Percentiles rank a stretch among this genome's conserved stretches.
phyloP scores from a whole-genome alignment of 23 tunicate species.

The Aplidium turbinatum region DNA sequence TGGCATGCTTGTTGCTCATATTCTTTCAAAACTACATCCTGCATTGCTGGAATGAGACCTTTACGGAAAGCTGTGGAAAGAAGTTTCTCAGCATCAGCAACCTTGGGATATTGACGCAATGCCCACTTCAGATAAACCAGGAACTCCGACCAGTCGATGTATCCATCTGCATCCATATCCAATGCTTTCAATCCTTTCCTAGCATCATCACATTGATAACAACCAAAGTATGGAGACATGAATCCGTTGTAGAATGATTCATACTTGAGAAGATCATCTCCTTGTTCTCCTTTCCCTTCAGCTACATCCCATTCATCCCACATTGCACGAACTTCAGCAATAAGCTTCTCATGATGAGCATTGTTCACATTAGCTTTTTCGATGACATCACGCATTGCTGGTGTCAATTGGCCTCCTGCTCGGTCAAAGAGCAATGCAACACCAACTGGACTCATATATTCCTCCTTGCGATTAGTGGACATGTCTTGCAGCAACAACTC shows the following conservation, averaged over 20 bases:
- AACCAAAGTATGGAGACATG: conserved; percentile 43
- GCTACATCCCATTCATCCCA: conserved; percentile 41
- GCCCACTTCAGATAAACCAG: conserved; percentile 35
- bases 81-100: conserved; percentile 15
- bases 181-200: conserved; percentile 31
- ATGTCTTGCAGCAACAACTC: conserved; percentile 21
- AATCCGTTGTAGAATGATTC: conserved; percentile 45
- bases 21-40: conserved; percentile 22
- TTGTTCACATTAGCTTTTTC: conserved; percentile 11
- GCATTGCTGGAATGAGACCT: conserved; percentile 38
- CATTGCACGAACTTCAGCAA: conserved; percentile 18
- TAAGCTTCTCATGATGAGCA: neutral
- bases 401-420: conserved; percentile 28
- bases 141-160: conserved; percentile 32
- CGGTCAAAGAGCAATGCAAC: conserved; percentile 30
- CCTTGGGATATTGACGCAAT: conserved; percentile 19
- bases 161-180: conserved; percentile 30
- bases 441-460: conserved; percentile 34
- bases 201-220: conserved; percentile 34
- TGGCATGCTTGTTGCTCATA: neutral
- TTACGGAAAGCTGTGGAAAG: conserved; percentile 23
- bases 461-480: conserved; percentile 19
- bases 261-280: conserved; percentile 28
- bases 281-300: conserved; percentile 19
- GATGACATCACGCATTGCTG: conserved; percentile 15